Conservation (phyloP, 1,140 invertebrate species). For the Calliopsis andreniformis region DNA sequence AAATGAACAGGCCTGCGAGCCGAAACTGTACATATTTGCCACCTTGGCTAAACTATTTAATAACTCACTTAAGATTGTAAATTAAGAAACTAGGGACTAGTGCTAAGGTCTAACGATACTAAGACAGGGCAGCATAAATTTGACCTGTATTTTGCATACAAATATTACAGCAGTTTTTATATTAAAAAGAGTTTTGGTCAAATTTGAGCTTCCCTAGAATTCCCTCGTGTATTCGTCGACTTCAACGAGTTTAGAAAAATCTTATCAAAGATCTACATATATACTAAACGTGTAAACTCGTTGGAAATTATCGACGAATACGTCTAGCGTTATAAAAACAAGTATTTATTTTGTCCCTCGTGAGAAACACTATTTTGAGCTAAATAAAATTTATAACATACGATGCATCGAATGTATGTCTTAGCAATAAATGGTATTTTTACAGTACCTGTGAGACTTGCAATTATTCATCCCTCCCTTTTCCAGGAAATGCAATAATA, state of each 20-base stretch:
- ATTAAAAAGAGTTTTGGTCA: background rate
- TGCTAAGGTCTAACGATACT: background rate
- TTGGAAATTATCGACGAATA: background rate
- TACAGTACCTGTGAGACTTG: background rate
- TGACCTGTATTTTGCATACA: background rate
- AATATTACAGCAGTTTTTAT: background rate
- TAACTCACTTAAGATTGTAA: slow-evolving; percentile 25
- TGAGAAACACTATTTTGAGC: too few relatives aligned
- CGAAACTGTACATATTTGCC: slow-evolving; percentile 62
- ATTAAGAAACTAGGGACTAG: slow-evolving; percentile 41
- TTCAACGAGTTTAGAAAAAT: background rate
- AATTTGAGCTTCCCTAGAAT: background rate
- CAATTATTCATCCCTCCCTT: background rate
- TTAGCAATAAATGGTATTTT: slow-evolving; percentile 51
- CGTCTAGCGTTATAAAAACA: background rate
- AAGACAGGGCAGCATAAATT: background rate
- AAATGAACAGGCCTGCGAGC: background rate
- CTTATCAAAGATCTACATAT: background rate
- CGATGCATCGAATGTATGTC: slow-evolving; percentile 18
- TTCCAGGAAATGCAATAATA: slow-evolving; percentile 2
- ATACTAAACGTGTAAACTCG: background rate
- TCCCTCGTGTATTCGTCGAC: background rate
- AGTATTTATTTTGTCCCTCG: slow-evolving; percentile 9
- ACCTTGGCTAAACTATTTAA: slow-evolving; percentile 57
- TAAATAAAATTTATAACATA: background rate